Base-by-base conservation (phyloP, 1,140 invertebrate genomes). In the Meteorus sp. region DNA sequence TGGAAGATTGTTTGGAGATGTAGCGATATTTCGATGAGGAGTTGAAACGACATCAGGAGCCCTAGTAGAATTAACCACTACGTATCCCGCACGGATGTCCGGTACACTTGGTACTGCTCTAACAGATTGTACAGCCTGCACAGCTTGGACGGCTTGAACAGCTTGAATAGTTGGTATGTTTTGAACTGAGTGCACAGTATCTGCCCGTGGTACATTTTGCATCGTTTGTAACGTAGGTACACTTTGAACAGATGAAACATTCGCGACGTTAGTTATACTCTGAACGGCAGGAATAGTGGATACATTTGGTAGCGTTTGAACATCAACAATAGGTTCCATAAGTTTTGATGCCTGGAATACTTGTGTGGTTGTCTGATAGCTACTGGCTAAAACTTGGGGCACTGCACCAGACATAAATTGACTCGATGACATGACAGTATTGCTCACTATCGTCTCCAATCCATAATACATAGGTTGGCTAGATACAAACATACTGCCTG, bases 391-490 rank as follows among this genome's bases (percentile, higher is more conserved):
- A 8, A 91, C 87, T 41, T 89, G 89, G 47, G 88, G 88, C 75
- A 90, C 86, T 3, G 88, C 85, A 2, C 88, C 88, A 7, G 89
- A 86, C 22, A 91, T 85, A 71, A 91, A 90, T 64, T 91, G 89
- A 70, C 90, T 90, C 20, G 89, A 90, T 17, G 88, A 89, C 89
- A 91, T 91, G 0, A 91, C 89, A 9, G 90, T 91, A 67, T 91
- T 92, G 72, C 90, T 90, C 8, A 92, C 89, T 54, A 92, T 90
- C 0, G 90, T 92, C 76, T 92, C 90, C 60, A 92, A 80, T 0
- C 89, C 89, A 60, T 91, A 90, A 68, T 90, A 91, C 70, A 91
- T 86, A 1, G 89, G 89, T 60, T 90, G 88, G 19, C 84, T 87
- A 20, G 82, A 79, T 29, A 89, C 78, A 62, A 88, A 86, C 81